Evolutionary conservation across 2,113 vertebrate species (phyloP), one percentile per base, ranked within the genome.

Genomic region (Nothobranchius furzeri): DNA sequence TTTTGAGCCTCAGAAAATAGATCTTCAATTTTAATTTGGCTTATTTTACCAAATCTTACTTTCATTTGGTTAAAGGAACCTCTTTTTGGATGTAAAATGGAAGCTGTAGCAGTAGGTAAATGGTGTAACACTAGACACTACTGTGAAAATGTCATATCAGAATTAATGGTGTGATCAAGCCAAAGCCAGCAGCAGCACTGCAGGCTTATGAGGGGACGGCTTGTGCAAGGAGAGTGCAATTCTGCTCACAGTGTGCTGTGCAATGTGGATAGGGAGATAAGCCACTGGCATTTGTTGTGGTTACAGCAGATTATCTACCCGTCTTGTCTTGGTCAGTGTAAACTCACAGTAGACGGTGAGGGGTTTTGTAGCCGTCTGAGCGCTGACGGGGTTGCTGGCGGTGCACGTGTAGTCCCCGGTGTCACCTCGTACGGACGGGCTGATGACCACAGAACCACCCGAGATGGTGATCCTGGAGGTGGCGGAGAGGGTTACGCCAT

Each of bases 341-440:
- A 20, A 93, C 93, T 92, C 82, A 94, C 93, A 93, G 89, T 85
- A 92, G 40, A 94, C 82, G 6, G 87, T 93, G 78, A 93, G 82
- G 64, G 24, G 86, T 56, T 20, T 14, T 1, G 64, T 86, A 62
- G 75, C 72, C 0, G 83, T 85, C 14, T 73, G 70, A 11, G 75
- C 79, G 51, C 92, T 94, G 85, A 93, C 78, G 0, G 50, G 82
- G 79, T 94, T 94, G 68, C 81, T 87, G 81, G 87, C 91, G 1
- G 88, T 92, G 49, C 93, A 94, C 6, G 73, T 71, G 81, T 94
- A 93, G 2, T 70, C 54, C 9, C 92, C 92, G 0, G 91, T 40
- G 42, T 94, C 92, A 1, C 36, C 43, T 17, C 92, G 86, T 11
- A 56, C 75, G 61, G 73, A 82, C 0, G 91, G 88, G 66, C 81